A percentile compares a stretch with the other conserved stretches of the same genome.
phyloP scores from a whole-genome alignment of 2,888 invertebrate species.

The Cerceris rybyensis region DNA sequence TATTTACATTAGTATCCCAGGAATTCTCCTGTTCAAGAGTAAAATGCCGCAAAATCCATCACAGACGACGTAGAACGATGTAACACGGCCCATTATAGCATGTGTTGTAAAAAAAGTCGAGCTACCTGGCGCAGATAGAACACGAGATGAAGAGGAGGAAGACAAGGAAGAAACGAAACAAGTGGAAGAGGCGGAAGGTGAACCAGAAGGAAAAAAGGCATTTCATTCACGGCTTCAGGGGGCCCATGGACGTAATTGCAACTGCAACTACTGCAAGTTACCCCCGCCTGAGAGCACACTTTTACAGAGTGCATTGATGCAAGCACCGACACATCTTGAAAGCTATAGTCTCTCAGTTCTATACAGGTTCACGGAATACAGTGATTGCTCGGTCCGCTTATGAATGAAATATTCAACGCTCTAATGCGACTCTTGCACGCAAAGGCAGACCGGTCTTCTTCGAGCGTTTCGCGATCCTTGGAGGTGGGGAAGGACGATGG shows the following conservation, averaged over 20 bases:
- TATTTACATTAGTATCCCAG: constrained; percentile 37
- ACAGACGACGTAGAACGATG: constrained; percentile 51
- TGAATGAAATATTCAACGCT: constrained; percentile 81
- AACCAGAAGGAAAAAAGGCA: constrained; percentile 45
- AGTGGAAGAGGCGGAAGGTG: constrained; percentile 20
- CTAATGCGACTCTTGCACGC: constrained; percentile 78
- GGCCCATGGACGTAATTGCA: constrained; percentile 71
- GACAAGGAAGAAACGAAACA: constrained; percentile 8
- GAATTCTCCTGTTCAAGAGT: constrained; percentile 37
- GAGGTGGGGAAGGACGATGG: constrained; percentile 16
- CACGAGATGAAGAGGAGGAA: constrained; percentile 5
- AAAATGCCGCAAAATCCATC: constrained; percentile 42
- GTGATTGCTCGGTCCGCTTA: constrained; percentile 70
- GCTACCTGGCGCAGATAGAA: constrained; percentile 24
- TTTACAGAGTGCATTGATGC: constrained; percentile 32
- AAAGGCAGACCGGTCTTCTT: constrained; percentile 68
- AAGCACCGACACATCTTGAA: constrained; percentile 41
- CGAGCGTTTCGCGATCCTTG: constrained; percentile 40
- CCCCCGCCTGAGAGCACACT: constrained; percentile 41
- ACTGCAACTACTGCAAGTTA: constrained; percentile 62
- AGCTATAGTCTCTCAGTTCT: constrained; percentile 45
- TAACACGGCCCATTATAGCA: constrained; percentile 56
- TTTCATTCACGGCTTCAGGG: constrained; percentile 73
- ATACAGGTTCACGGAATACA: constrained; percentile 70
- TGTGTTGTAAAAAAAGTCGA: constrained; percentile 54